Conservation (phyloP, 2,888 invertebrate genomes). For the Perizoma flavofasciatum region DNA sequence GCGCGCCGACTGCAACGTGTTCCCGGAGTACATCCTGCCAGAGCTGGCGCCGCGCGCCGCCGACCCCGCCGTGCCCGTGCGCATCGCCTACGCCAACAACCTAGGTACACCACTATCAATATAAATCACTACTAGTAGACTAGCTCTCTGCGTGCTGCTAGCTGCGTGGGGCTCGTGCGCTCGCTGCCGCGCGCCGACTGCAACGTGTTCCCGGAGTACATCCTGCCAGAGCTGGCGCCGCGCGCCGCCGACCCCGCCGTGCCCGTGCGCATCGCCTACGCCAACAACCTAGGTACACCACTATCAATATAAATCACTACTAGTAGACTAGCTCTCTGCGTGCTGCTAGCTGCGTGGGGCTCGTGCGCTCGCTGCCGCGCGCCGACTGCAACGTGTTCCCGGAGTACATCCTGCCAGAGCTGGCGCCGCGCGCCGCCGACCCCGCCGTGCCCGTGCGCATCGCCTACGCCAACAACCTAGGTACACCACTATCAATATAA, state of each 20-base stretch:
- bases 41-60: slow-evolving; percentile 89
- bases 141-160: too few relatives aligned
- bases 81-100: slow-evolving; percentile 95
- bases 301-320: too few relatives aligned
- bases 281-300: slow-evolving; percentile 89
- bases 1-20: slow-evolving; percentile 92
- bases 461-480: slow-evolving; percentile 95
- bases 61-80: slow-evolving; percentile 92
- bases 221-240: slow-evolving; percentile 91
- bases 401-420: slow-evolving; percentile 96
- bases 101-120: slow-evolving; percentile 82
- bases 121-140: too few relatives aligned
- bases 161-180: slow-evolving; percentile 91
- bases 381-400: slow-evolving; percentile 97
- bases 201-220: slow-evolving; percentile 98
- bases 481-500: slow-evolving; percentile 47
- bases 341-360: slow-evolving; percentile 85
- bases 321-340: too few relatives aligned
- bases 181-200: slow-evolving; percentile 89
- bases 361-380: slow-evolving; percentile 88
- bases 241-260: slow-evolving; percentile 92
- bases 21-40: slow-evolving; percentile 98
- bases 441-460: slow-evolving; percentile 92
- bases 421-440: slow-evolving; percentile 90
- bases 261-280: slow-evolving; percentile 94